phyloP scores from a whole-genome alignment of 30 jellyfish, hydroid and myxozoan species.

The Hydractinia echinata region DNA sequence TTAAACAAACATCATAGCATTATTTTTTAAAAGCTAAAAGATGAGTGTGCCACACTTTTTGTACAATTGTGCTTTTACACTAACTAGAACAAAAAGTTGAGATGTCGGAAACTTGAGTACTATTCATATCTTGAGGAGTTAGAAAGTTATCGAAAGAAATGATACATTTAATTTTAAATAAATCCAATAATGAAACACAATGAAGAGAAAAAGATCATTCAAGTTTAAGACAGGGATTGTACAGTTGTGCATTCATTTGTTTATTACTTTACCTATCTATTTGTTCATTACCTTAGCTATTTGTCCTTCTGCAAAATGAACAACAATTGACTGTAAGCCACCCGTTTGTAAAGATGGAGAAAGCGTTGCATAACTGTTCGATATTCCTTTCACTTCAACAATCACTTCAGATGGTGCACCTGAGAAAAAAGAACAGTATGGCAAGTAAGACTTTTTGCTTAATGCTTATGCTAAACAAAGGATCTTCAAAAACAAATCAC shows the following conservation, averaged over 20 bases:
- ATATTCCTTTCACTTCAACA: constrained; percentile 55
- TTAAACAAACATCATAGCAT: no score
- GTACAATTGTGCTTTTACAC: no score
- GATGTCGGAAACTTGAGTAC: no score
- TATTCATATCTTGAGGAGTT: no score
- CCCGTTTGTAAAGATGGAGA: constrained; percentile 59
- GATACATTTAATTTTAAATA: no score
- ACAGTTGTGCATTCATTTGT: no score
- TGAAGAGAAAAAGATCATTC: neutral
- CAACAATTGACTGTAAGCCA: constrained; percentile 42
- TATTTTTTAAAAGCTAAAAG: no score
- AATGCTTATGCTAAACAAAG: neutral
- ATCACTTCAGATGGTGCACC: constrained; percentile 77
- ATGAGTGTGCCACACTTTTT: no score
- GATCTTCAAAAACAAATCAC: neutral
- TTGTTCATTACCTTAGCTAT: constrained; percentile 50
- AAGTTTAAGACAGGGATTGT: no score
- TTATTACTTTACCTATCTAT: no score
- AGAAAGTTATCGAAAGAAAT: no score
- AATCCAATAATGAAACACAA: neutral
- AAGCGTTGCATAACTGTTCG: constrained; percentile 43
- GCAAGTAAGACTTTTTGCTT: neutral
- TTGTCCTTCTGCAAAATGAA: constrained; percentile 62
- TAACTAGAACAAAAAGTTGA: no score
- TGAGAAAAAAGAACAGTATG: neutral